Base-by-base conservation (phyloP, 2,888 invertebrate species). In the Nymphalis polychloros region DNA sequence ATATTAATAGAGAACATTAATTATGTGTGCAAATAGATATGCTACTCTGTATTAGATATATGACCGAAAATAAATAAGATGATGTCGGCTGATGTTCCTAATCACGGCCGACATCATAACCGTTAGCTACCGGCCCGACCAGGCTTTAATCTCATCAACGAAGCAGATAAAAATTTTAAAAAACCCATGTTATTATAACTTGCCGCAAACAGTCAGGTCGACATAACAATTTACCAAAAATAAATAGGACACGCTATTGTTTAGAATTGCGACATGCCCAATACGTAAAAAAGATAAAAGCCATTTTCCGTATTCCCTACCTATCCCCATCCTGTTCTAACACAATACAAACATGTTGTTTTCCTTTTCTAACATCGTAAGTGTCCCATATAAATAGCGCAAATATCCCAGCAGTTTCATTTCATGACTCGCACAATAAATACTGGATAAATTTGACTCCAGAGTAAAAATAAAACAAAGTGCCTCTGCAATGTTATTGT, bases 261-360 rank as follows among this genome's bases (percentile, higher is more conserved):
- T 60, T 48, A 60, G 60, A 48, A 60, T 19, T 57, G 41, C 60
- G 60, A 60, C n/a, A 46, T 41, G 17, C 48, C 60, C 60, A 60
- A 60, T 48, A 48, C 10, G 41, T 57, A 57, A 41, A 57, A 53
- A 57, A 60, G 60, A 60, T 60, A 60, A 60, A 60, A 60, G 17
- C 60, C 60, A 48, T 60, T 60, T 60, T 17, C 60, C 1, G 48
- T 48, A 10, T 27, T 48, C n/a, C 27, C 23, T 48, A n/a, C 27
- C n/a, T 35, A 35, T 17, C 23, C 20, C 16, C 50, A 20, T 62
- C 62, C 49, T 20, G 13, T 16, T 52, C 20, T 62, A 31, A 8
- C 50, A 41, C 41, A 27, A 19, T 41, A 57, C n/a, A 19, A 41
- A 57, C 10, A 19, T 57, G 2, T 41, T 19, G 31, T 10, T 13